Conservation (phyloP, 2,888 invertebrate genomes). For the Sepiola atlantica region DNA sequence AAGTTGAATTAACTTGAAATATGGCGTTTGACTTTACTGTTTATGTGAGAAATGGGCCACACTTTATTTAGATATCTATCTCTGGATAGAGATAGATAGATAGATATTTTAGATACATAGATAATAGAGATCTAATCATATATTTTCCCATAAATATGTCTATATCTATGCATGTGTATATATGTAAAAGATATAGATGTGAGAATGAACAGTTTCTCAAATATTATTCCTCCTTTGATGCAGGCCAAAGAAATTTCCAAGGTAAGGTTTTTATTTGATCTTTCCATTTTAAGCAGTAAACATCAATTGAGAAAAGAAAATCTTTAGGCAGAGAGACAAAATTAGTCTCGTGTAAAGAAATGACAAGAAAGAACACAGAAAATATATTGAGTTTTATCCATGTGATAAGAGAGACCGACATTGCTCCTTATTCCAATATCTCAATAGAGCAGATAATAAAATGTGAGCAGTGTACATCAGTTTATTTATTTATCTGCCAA, state of each 20-base stretch:
- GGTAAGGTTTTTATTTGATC: background rate
- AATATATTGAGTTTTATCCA: background rate
- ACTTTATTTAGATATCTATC: too few species aligned
- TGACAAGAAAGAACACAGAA: background rate
- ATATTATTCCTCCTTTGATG: background rate
- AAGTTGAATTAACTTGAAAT: too few species aligned
- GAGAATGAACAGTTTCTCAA: background rate
- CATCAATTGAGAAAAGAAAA: background rate
- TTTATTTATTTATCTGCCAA: too few species aligned
- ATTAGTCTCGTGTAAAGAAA: background rate
- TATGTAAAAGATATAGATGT: background rate
- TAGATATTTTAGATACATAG: background rate
- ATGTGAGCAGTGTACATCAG: background rate
- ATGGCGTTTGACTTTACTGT: too few species aligned
- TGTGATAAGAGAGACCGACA: background rate
- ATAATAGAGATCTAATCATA: background rate
- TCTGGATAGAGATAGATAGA: too few species aligned
- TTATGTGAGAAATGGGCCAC: too few species aligned
- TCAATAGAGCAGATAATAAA: background rate
- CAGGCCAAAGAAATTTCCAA: background rate
- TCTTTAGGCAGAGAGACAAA: background rate
- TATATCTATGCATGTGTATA: background rate
- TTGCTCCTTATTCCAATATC: background rate
- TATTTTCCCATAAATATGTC: background rate
- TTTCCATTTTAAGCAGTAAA: background rate